These are phyloP conservation scores for Branchellion lobata DNA, from an alignment of 2,888 invertebrate species.

Conservation along the genomic window DNA sequence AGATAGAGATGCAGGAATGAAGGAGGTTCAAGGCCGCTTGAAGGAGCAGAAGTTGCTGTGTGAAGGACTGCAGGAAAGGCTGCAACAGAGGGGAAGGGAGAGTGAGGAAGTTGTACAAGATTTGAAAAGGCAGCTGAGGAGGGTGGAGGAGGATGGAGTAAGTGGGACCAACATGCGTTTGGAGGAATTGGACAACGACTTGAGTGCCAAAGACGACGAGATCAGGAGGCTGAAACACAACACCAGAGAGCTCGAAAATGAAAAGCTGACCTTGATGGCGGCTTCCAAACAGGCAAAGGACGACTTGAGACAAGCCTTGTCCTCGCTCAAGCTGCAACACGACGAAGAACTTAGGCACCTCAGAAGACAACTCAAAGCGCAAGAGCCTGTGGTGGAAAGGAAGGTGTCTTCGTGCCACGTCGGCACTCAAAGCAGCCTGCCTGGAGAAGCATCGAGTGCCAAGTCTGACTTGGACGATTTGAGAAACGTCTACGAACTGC, in stretches of 20 bases:
- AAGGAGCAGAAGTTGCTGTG: background rate
- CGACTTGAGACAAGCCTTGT: background rate
- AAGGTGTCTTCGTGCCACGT: background rate
- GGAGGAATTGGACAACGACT: background rate
- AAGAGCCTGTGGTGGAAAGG: background rate
- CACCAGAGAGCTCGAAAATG: background rate
- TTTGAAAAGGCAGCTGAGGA: background rate
- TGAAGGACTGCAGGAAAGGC: background rate
- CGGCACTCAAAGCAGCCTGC: background rate
- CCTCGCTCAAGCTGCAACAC: background rate
- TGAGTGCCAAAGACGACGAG: slow-evolving; percentile 8
- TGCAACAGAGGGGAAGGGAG: background rate
- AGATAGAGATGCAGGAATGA: background rate
- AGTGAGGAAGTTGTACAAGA: background rate
- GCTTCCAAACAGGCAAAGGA: background rate
- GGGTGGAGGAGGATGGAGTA: background rate
- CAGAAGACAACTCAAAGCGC: background rate
- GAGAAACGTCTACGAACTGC: background rate
- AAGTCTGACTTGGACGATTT: background rate
- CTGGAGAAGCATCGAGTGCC: background rate
- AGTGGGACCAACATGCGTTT: background rate
- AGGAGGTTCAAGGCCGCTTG: background rate
- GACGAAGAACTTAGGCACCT: background rate
- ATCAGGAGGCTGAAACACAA: background rate
- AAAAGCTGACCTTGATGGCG: background rate